phyloP scores from a whole-genome alignment of 1,140 invertebrate species.

The Listronotus oregonensis region DNA sequence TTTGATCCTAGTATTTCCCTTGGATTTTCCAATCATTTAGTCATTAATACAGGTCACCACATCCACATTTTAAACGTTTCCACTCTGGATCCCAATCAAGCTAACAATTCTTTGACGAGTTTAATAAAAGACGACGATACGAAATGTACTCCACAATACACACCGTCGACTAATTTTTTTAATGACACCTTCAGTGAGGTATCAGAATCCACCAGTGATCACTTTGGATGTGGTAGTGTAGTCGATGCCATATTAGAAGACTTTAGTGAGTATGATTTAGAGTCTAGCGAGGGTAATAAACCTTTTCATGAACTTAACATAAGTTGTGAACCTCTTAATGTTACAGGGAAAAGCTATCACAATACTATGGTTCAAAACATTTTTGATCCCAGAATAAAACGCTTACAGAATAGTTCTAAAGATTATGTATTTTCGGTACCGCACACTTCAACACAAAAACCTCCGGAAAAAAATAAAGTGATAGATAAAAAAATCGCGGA shows the following conservation, averaged over 20 bases:
- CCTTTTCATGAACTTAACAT: conserved; percentile 57
- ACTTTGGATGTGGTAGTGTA: conserved; percentile 50
- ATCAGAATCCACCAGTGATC: conserved; percentile 51
- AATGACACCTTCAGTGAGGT: conserved; percentile 52
- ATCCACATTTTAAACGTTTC: conserved; percentile 53
- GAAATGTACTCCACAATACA: conserved; percentile 24
- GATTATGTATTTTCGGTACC: conserved; percentile 52
- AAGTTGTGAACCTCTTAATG: conserved; percentile 56
- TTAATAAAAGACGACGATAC: conserved; percentile 41
- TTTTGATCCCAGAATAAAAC: conserved; percentile 52
- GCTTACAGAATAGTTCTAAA: conserved; percentile 48
- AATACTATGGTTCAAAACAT: conserved; percentile 54
- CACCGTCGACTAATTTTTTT: conserved; percentile 13
- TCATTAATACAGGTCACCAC: conserved; percentile 56
- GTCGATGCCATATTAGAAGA: conserved; percentile 55
- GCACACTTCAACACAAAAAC: conserved; percentile 46
- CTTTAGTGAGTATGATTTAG: conserved; percentile 55
- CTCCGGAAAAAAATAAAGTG: conserved; percentile 56
- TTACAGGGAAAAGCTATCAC: conserved; percentile 55
- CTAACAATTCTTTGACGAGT: conserved; percentile 23
- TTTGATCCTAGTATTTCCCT: conserved; percentile 52
- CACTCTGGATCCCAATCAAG: conserved; percentile 40
- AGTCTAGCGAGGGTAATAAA: conserved; percentile 52
- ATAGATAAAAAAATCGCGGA: conserved; percentile 66
- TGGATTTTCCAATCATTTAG: conserved; percentile 54